Conservation (phyloP, 2,113 vertebrate genomes). For the Choloepus hoffmanni region DNA sequence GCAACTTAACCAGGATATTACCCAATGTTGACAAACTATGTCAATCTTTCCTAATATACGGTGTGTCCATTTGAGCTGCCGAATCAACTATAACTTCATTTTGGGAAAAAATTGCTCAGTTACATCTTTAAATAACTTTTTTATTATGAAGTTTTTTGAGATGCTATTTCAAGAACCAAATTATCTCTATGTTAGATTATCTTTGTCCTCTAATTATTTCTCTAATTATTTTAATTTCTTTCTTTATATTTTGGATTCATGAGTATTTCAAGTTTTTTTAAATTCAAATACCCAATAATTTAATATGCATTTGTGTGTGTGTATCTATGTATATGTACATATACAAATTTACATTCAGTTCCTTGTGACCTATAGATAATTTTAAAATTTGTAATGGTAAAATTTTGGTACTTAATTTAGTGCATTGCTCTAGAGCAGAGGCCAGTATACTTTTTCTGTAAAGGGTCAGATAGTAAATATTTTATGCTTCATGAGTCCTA, state of each 20-base stretch:
- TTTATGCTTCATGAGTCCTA: not conserved
- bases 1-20: not conserved
- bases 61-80: not conserved
- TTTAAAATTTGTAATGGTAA: not conserved
- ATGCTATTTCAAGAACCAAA: not conserved
- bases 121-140: not conserved
- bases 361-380: not conserved
- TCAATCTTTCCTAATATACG: not conserved
- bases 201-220: not conserved
- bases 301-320: not conserved
- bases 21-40: too few species aligned
- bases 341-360: not conserved
- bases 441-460: not conserved
- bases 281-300: not conserved
- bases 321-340: not conserved
- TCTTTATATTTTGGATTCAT: not conserved
- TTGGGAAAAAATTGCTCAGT: not conserved
- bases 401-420: not conserved
- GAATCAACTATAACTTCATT: not conserved
- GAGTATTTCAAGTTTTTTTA: not conserved
- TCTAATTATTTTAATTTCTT: not conserved
- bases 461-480: not conserved
- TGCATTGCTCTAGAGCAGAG: not conserved
- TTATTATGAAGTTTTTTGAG: not conserved
- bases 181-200: not conserved